Conservation (phyloP, 2,797 vertebrate species). For the Sitta carolinensis region DNA sequence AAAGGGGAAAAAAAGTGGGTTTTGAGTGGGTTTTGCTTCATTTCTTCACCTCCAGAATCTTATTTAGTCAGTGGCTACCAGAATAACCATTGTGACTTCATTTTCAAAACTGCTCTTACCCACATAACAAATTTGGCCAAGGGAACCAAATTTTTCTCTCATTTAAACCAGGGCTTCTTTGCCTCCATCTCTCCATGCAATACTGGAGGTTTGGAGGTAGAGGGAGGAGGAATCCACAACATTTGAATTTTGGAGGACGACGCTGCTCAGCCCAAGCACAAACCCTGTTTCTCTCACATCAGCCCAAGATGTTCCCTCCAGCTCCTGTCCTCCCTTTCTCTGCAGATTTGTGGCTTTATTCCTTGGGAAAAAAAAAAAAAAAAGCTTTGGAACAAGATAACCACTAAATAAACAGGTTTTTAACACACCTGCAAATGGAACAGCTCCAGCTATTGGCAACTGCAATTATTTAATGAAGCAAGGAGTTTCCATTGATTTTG, state of each 20-base stretch:
- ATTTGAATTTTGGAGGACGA: background rate
- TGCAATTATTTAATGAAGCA: slow-evolving; percentile 57
- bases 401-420: background rate
- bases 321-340: background rate
- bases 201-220: background rate
- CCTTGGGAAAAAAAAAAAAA: background rate
- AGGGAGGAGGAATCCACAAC: background rate
- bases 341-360: background rate
- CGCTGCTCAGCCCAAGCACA: background rate
- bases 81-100: background rate
- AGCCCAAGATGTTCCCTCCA: background rate
- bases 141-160: background rate
- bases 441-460: background rate
- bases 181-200: background rate
- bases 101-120: background rate
- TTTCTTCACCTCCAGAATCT: background rate
- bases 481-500: slow-evolving; percentile 53
- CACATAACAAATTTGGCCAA: background rate
- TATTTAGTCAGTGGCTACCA: background rate
- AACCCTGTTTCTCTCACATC: background rate
- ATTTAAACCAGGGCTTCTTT: background rate
- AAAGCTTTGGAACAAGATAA: background rate
- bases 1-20: rapidly evolving
- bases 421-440: background rate
- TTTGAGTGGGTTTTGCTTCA: background rate